These are phyloP conservation scores for Drosophila kambysellisi DNA, from an alignment of 2,888 invertebrate species.

Conservation along the genomic window DNA sequence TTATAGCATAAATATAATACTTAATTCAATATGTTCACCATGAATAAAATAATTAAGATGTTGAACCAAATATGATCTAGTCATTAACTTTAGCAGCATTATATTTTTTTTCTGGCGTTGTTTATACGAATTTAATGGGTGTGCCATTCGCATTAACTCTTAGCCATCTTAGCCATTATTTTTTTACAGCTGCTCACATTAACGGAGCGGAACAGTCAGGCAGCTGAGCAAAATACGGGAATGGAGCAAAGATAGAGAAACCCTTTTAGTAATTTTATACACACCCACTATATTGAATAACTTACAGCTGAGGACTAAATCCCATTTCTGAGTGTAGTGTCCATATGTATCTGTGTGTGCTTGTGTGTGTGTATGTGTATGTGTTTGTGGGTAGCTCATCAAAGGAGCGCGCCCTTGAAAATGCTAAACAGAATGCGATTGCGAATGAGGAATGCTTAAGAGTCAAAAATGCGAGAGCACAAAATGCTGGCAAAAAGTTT, in stretches of 20 bases:
- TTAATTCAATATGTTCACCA: not conserved
- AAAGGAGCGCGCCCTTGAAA: constrained; percentile 58
- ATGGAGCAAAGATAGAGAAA: constrained; percentile 32
- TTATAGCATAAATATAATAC: constrained; percentile 3
- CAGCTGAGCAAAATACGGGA: constrained; percentile 7
- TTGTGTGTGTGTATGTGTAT: constrained; percentile 1
- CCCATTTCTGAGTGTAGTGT: constrained; percentile 17
- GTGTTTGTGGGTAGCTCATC: constrained; percentile 31
- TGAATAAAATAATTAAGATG: constrained; percentile 5
- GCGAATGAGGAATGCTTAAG: constrained; percentile 44
- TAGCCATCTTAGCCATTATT: constrained; percentile 35
- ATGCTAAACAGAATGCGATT: constrained; percentile 51
- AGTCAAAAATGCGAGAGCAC: constrained; percentile 25
- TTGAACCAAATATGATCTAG: not conserved
- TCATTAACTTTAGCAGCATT: constrained; percentile 26
- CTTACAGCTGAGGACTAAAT: constrained; percentile 38
- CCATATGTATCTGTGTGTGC: not conserved
- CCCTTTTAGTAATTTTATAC: constrained; percentile 70
- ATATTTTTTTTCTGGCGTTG: not conserved
- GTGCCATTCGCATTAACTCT: constrained; percentile 38
- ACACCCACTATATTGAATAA: constrained; percentile 60
- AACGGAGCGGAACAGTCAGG: constrained; percentile 11
- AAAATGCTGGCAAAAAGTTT: constrained; percentile 46
- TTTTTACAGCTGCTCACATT: constrained; percentile 51
- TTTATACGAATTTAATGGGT: constrained; percentile 32